Evolutionary conservation across 2,113 vertebrate species (phyloP), one percentile per base, ranked within the genome.

Genomic region (Proteles cristata): DNA sequence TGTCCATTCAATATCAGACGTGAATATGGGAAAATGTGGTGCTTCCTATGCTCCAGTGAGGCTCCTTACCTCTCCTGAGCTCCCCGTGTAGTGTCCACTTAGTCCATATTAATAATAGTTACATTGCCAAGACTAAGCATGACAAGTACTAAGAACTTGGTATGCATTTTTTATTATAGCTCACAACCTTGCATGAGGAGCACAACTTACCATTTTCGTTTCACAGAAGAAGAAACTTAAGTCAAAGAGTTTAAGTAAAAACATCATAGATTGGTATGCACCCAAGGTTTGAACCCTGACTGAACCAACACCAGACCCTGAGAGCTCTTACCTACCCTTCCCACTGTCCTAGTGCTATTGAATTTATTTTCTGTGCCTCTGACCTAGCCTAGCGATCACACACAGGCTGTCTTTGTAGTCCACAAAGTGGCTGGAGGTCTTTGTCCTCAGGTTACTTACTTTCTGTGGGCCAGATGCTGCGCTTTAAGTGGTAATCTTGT

Each of bases 201-300:
- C 69, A 33, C 17, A 79, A n/a, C 9, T 93, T 50, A 65, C 28
- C 11, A 43, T 93, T 94, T 90, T 89, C 61, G 39, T 91, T 95
- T 97, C 71, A 80, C 2, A 90, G 45, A 90, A 94, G 43, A 90
- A 92, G 74, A 81, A 94, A 69, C 19, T 79, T 35, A 91, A 85
- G 28, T 94, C 50, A 71, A 66, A 45, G 79, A 80, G 35, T 77
- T 90, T 73, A 93, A 96, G 26, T 88, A 69, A 31, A 16, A 61
- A 90, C 92, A 28, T 35, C n/a, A 26, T 35, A 12, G 39, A 23
- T 43, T 88, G 93, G 16, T 65, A n/a, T 58, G 28, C 4, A 77
- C 19, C 26, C 11, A 65, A n/a, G 21, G 43, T 92, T 86, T 86
- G 53, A 96, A 83, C 25, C 25, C 43, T 33, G 19, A 31, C 50